Percentiles rank a stretch among this genome's conserved stretches.
Conservation (phyloP, 1,140 invertebrate species). For the Drosophila sproati region DNA sequence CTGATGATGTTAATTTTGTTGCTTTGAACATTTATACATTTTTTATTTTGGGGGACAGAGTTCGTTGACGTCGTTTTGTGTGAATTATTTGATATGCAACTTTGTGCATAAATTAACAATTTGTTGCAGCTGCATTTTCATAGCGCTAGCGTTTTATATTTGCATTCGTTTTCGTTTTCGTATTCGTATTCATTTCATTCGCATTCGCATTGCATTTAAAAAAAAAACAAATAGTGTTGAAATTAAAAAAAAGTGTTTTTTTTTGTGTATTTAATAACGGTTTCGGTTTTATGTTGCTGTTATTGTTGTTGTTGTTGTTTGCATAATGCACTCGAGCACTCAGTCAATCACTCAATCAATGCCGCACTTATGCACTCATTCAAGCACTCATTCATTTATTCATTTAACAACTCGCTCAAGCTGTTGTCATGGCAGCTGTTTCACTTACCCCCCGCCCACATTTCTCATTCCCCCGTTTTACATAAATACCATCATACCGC, state of each 20-base stretch:
- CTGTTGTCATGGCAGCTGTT: constrained; percentile 56
- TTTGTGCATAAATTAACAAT: constrained; percentile 53
- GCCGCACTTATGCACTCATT: constrained; percentile 7
- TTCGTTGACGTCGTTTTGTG: constrained; percentile 64
- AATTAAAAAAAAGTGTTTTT: background rate
- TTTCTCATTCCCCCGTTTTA: background rate
- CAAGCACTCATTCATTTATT: constrained; percentile 34
- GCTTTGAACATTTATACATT: constrained; percentile 8
- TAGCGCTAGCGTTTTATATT: constrained; percentile 26
- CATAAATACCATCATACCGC: background rate
- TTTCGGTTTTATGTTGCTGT: constrained; percentile 21
- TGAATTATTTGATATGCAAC: constrained; percentile 67
- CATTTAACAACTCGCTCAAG: constrained; percentile 41
- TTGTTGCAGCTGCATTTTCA: constrained; percentile 61
- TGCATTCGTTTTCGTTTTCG: background rate
- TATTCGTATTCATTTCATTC: background rate
- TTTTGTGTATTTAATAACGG: background rate
- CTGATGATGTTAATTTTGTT: background rate
- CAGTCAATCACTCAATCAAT: constrained; percentile 45
- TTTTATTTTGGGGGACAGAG: constrained; percentile 34
- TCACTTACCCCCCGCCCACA: background rate
- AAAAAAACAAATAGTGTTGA: constrained; percentile 53
- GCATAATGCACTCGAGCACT: constrained; percentile 51
- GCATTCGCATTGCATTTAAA: constrained; percentile 21
- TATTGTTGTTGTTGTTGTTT: constrained; percentile 45